A percentile compares a stretch with the other conserved stretches of the same genome.
These are phyloP conservation scores for Aeoliscus strigatus DNA, from an alignment of 2,797 vertebrate species.

Conservation along the genomic window DNA sequence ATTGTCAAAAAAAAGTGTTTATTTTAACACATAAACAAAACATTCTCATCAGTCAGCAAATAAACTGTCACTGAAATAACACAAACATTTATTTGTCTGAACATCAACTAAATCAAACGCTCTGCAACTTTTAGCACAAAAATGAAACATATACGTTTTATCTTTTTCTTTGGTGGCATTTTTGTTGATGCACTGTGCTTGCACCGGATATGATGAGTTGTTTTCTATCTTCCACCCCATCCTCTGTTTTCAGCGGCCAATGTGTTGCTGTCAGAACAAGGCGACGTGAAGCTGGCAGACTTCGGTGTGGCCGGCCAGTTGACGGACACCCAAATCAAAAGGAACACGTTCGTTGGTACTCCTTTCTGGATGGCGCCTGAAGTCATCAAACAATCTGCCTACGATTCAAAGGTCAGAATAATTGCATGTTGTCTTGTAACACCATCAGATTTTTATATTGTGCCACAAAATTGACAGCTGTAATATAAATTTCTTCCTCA, in stretches of 20 bases:
- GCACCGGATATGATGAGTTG: background rate
- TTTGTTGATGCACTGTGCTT: too few relatives aligned
- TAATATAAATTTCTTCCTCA: too few relatives aligned
- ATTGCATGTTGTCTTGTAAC: too few relatives aligned
- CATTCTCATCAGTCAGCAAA: too few relatives aligned
- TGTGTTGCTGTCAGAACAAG: conserved; percentile 93
- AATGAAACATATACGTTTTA: too few relatives aligned
- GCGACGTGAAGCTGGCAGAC: conserved; percentile 95
- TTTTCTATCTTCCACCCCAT: background rate
- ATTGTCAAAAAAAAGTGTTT: too few relatives aligned
- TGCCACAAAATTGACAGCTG: background rate
- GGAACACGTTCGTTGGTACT: conserved; percentile 97
- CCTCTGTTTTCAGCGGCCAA: conserved; percentile 73
- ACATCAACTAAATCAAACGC: too few relatives aligned
- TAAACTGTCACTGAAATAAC: too few relatives aligned
- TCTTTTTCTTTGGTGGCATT: too few relatives aligned
- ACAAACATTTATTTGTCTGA: too few relatives aligned
- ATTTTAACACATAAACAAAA: too few relatives aligned
- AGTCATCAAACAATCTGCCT: conserved; percentile 97
- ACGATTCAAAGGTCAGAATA: conserved; percentile 94
- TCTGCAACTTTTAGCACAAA: too few relatives aligned
- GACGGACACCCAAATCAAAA: conserved; percentile 97
- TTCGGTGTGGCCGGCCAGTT: conserved; percentile 96
- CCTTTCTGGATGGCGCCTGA: conserved; percentile 99
- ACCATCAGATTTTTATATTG: background rate